Percentiles rank a stretch among this genome's conserved stretches.
These are phyloP conservation scores for Hetaerina americana DNA, from an alignment of 1,140 invertebrate species.

Conservation along the genomic window DNA sequence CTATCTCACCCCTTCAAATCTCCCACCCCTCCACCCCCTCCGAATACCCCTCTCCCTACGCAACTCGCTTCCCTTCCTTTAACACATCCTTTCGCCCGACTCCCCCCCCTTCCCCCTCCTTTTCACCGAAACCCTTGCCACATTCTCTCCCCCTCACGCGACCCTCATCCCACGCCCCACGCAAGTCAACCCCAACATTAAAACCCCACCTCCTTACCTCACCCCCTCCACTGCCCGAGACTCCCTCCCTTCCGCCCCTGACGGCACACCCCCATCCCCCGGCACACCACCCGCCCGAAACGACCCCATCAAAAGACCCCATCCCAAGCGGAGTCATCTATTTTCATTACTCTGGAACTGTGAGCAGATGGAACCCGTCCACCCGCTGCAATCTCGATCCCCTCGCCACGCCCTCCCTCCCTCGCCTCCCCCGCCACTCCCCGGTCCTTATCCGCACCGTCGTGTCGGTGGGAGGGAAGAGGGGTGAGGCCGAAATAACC, in stretches of 20 bases:
- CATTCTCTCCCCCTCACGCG: too few species aligned
- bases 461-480: too few species aligned
- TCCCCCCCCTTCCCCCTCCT: too few species aligned
- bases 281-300: neutral
- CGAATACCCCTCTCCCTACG: too few species aligned
- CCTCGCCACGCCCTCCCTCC: neutral
- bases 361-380: neutral
- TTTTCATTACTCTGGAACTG: neutral
- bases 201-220: neutral
- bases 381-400: neutral
- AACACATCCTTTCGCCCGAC: too few species aligned
- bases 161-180: too few species aligned
- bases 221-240: too few species aligned
- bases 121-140: too few species aligned
- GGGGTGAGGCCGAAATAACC: too few species aligned
- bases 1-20: too few species aligned
- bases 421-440: neutral
- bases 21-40: too few species aligned
- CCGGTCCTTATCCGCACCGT: neutral
- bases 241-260: neutral
- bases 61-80: too few species aligned
- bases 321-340: neutral
- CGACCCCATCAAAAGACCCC: neutral
- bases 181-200: neutral
- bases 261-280: neutral